A percentile compares a stretch with the other conserved stretches of the same genome.
Evolutionary conservation across 2,888 invertebrate genomes (phyloP).

Genomic region (Hirudinaria manillensis): DNA sequence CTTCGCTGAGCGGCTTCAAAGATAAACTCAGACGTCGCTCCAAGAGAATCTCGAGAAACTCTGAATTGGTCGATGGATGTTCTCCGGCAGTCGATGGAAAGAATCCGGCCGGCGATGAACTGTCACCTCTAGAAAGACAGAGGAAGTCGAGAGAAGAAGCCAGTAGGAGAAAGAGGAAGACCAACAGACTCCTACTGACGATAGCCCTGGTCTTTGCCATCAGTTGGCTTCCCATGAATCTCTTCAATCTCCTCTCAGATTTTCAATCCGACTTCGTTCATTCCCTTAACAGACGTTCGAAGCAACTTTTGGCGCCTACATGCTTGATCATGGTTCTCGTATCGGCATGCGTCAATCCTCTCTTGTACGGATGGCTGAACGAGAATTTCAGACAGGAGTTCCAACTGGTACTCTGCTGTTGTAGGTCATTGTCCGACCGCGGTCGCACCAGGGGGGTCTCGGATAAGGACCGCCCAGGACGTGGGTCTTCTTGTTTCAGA

Average conservation of each 20-base stretch:
- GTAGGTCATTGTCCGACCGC: background rate
- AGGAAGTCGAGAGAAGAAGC: constrained; percentile 39
- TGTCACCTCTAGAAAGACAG: constrained; percentile 38
- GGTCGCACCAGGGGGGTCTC: too few species aligned
- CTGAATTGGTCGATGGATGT: background rate
- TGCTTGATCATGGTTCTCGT: constrained; percentile 74
- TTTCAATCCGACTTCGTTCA: constrained; percentile 41
- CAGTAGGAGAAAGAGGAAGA: constrained; percentile 65
- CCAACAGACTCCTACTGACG: constrained; percentile 77
- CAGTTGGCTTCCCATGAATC: constrained; percentile 83
- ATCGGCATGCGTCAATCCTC: constrained; percentile 82
- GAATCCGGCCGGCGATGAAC: constrained; percentile 28
- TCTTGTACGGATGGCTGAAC: constrained; percentile 86
- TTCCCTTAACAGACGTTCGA: constrained; percentile 33
- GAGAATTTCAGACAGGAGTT: constrained; percentile 88
- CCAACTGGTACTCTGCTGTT: constrained; percentile 46
- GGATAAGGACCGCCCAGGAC: too few species aligned
- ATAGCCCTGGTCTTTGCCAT: constrained; percentile 59
- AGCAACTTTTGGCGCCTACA: constrained; percentile 54
- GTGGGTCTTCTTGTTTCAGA: too few species aligned
- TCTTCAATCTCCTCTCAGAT: constrained; percentile 77
- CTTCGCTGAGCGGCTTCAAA: background rate
- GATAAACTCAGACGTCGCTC: background rate
- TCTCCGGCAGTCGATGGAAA: background rate
- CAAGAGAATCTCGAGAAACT: background rate